phyloP scores from a whole-genome alignment of 1,140 invertebrate species.

The Druon quercuslanigerum region DNA sequence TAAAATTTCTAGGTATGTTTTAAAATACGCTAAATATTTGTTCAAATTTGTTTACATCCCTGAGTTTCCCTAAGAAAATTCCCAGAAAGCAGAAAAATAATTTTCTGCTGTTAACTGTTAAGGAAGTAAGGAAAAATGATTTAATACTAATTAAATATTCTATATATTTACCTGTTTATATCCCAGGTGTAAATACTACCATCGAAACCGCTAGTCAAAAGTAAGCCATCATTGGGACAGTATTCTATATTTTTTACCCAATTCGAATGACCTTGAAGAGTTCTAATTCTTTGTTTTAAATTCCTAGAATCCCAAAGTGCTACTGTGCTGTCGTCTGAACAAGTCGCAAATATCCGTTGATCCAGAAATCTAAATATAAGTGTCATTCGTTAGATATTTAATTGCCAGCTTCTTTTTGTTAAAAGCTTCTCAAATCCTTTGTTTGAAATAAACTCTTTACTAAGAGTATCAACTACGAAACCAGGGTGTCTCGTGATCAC shows the following conservation, averaged over 20 bases:
- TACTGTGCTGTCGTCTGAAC: slow-evolving; percentile 94
- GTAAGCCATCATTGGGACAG: slow-evolving; percentile 87
- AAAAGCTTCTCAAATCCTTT: too few species aligned
- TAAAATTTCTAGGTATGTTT: too few species aligned
- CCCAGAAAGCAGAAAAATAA: too few species aligned
- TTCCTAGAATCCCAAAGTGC: slow-evolving; percentile 94
- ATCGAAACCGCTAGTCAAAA: slow-evolving; percentile 94
- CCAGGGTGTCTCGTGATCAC: too few species aligned
- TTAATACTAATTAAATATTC: not conserved
- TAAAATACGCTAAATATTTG: too few species aligned
- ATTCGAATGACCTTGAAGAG: slow-evolving; percentile 91
- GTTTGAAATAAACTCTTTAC: not conserved
- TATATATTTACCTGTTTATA: slow-evolving; percentile 84
- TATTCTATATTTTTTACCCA: slow-evolving; percentile 99
- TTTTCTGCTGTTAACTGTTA: too few species aligned
- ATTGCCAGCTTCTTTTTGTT: too few species aligned
- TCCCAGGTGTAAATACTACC: slow-evolving; percentile 96
- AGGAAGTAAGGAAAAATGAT: too few species aligned
- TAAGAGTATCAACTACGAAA: not conserved
- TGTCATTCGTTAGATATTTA: too few species aligned
- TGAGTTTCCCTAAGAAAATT: too few species aligned
- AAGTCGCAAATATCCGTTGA: slow-evolving; percentile 91
- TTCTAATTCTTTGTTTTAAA: slow-evolving; percentile 85
- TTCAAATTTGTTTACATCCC: too few species aligned
- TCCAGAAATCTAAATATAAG: slow-evolving; percentile 85